These are phyloP conservation scores for Lineus longissimus DNA, from an alignment of 1,140 invertebrate species.

Conservation along the genomic window DNA sequence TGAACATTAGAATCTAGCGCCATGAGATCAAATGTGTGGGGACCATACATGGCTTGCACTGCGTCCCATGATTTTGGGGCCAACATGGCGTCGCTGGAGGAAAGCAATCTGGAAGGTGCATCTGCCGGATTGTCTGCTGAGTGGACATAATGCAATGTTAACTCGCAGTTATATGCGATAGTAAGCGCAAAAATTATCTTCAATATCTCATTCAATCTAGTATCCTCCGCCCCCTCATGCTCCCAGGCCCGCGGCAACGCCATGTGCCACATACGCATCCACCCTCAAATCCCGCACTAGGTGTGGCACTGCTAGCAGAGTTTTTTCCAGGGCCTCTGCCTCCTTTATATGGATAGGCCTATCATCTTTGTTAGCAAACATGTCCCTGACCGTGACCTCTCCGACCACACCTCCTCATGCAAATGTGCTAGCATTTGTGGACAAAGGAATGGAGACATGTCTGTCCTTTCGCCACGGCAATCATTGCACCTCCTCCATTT, in stretches of 20 bases:
- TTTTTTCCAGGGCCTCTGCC: not conserved
- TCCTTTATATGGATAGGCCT: conserved; percentile 1
- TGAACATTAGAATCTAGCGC: too few relatives aligned
- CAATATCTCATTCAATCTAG: not conserved
- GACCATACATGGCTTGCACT: too few relatives aligned
- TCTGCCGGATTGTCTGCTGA: not conserved
- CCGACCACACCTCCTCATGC: not conserved
- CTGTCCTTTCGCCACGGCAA: not conserved
- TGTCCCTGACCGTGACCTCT: not conserved
- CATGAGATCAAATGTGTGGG: too few relatives aligned
- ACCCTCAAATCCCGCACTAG: not conserved
- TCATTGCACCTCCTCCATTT: not conserved
- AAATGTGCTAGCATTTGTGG: not conserved
- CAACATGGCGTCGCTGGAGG: too few relatives aligned
- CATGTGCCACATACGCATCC: not conserved
- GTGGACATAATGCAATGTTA: not conserved
- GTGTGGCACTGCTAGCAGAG: not conserved
- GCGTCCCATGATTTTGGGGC: too few relatives aligned
- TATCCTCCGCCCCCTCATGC: not conserved
- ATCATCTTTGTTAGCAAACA: not conserved
- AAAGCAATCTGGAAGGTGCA: too few relatives aligned
- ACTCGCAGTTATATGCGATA: not conserved
- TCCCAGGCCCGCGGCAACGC: not conserved
- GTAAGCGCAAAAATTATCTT: not conserved
- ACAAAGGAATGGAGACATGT: not conserved